Percentiles rank a stretch among this genome's conserved stretches.
Evolutionary conservation across 1,140 invertebrate species (phyloP).

Genomic region (Drosophila watanabei): DNA sequence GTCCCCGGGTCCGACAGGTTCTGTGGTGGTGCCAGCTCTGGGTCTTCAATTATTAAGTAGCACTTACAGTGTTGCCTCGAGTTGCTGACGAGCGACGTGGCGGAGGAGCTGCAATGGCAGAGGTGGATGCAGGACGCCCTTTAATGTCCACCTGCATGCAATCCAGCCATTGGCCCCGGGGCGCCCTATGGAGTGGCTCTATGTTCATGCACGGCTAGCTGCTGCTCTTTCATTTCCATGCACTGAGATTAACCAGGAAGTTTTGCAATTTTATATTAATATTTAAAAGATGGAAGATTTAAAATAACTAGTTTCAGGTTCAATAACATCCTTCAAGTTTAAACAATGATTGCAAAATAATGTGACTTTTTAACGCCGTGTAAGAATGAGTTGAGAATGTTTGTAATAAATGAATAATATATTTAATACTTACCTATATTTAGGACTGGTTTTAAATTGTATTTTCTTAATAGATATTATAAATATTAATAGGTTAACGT

Average conservation of each 20-base stretch:
- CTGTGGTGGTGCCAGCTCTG: conserved; percentile 35
- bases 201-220: conserved; percentile 29
- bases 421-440: no score
- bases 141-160: conserved; percentile 69
- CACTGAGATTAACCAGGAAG: not conserved
- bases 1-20: conserved; percentile 41
- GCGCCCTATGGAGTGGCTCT: conserved; percentile 49
- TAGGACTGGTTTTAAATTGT: no score
- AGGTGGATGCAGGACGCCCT: conserved; percentile 43
- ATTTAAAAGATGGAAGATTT: not conserved
- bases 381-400: no score
- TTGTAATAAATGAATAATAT: no score
- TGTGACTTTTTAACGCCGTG: no score
- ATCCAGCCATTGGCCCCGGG: conserved; percentile 62
- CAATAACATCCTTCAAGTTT: no score
- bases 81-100: conserved; percentile 10
- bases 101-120: not conserved
- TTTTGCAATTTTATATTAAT: not conserved
- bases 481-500: no score
- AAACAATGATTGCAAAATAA: no score
- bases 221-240: conserved; percentile 38
- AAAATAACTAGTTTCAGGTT: not conserved
- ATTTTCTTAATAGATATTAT: no score
- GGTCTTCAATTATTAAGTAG: conserved; percentile 56
- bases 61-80: conserved; percentile 43